Percentiles rank a stretch among this genome's conserved stretches.
phyloP scores from a whole-genome alignment of 2,888 invertebrate genomes.

The Gryllus longicercus region DNA sequence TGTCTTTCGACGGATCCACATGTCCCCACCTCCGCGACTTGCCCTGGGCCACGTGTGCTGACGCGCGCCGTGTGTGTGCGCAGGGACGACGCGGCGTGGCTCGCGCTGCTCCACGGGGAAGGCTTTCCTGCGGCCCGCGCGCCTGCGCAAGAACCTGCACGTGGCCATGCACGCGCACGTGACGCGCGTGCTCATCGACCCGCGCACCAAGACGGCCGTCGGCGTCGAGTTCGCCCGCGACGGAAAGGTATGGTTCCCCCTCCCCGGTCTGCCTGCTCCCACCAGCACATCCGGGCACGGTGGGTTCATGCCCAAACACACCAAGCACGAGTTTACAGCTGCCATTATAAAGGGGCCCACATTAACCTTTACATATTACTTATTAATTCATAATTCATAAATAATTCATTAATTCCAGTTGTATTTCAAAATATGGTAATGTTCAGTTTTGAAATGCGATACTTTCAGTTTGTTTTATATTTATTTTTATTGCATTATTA shows the following conservation, averaged over 20 bases:
- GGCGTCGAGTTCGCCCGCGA: conserved; percentile 79
- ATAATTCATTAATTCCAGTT: too few relatives aligned
- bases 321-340: too few relatives aligned
- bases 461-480: not conserved
- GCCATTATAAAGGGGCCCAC: too few relatives aligned
- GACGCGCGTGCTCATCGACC: conserved; percentile 63
- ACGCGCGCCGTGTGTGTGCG: not conserved
- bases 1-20: not conserved
- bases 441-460: not conserved
- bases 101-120: conserved; percentile 85
- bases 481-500: too few relatives aligned
- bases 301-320: too few relatives aligned
- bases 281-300: too few relatives aligned
- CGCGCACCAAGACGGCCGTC: conserved; percentile 68
- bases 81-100: conserved; percentile 50
- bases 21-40: not conserved
- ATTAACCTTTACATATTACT: too few relatives aligned
- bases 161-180: conserved; percentile 79
- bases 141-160: conserved; percentile 77
- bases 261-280: too few relatives aligned
- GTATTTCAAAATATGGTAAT: not conserved
- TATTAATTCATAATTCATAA: too few relatives aligned
- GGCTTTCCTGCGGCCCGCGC: conserved; percentile 77
- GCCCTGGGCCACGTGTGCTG: not conserved
- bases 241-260: conserved; percentile 44